These are phyloP conservation scores for Nephrocerus scutellatus DNA, from an alignment of 2,888 invertebrate genomes.

Conservation along the genomic window DNA sequence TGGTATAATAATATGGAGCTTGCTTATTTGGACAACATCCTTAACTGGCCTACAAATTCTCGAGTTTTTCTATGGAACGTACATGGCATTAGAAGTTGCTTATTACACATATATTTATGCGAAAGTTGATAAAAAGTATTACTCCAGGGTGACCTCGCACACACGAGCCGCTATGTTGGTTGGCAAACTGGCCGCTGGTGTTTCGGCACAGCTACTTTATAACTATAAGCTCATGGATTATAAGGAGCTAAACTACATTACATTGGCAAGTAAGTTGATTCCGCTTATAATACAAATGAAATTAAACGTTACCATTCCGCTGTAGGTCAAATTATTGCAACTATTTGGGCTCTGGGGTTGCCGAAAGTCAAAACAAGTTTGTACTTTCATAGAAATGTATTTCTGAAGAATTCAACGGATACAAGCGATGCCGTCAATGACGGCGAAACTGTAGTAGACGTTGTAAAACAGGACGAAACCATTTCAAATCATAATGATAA, in stretches of 20 bases:
- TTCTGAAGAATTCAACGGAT: constrained; percentile 9
- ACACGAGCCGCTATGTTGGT: constrained; percentile 63
- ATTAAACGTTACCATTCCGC: background rate
- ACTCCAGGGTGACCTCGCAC: constrained; percentile 66
- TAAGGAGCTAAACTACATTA: constrained; percentile 62
- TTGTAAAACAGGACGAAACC: background rate
- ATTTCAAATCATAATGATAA: constrained; percentile 37
- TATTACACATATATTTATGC: constrained; percentile 92
- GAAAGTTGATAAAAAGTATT: constrained; percentile 65
- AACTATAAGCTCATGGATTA: constrained; percentile 56
- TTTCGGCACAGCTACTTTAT: constrained; percentile 59
- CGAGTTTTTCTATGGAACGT: constrained; percentile 71
- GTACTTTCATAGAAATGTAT: constrained; percentile 54
- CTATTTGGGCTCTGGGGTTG: constrained; percentile 57
- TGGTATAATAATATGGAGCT: constrained; percentile 67
- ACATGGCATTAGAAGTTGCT: constrained; percentile 84
- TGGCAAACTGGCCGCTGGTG: constrained; percentile 61
- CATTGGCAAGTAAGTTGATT: constrained; percentile 52
- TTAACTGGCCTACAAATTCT: constrained; percentile 63
- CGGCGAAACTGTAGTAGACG: background rate
- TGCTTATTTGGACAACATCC: constrained; percentile 70
- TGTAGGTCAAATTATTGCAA: constrained; percentile 54
- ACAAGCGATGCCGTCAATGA: constrained; percentile 11
- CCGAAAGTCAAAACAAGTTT: constrained; percentile 58
- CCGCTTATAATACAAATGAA: background rate